Evolutionary conservation across 2,113 vertebrate genomes (phyloP), one percentile per base, ranked within the genome.

Genomic region (Rhodinocichla rosea): DNA sequence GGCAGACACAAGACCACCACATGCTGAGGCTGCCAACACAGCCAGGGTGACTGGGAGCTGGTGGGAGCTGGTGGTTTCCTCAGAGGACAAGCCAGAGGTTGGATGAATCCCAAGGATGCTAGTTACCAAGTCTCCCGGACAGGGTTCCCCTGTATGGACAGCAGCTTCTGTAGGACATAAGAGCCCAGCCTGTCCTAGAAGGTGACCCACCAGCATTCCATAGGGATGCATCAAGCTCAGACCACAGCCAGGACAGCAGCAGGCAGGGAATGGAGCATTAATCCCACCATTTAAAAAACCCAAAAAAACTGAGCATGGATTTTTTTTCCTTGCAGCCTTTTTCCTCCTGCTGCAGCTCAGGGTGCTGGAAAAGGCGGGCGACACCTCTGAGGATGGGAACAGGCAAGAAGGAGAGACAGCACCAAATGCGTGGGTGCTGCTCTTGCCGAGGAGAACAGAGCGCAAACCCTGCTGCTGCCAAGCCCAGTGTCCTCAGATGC

Each of bases 401-500:
- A 95, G 93, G 90, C 92, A 91, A 91, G 91, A 94, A 94, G 84
- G 45, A 95, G 62, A 95, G 91, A 88, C 93, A 90, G 83, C 86
- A 93, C 49, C 15, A 1, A 96, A 96, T 22, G 85, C 70, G 87
- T 94, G 82, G 96, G 95, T 1, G 26, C 87, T 93, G 92, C 94
- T 94, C 82, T 90, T 1, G 1, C 83, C 3, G 9, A 6, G 63
- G 83, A 93, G 92, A 97, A 83, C 50, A 75, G 95, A 97, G 96
- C 32, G 12, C 79, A 97, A 96, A 95, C 90, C 76, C 76, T 27
- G 11, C 79, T 80, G 90, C 96, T 95, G 96, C 94, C 96, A 96
- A 97, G 83, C 92, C 94, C 75, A 27, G 24, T 90, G 94, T 96
- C 95, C 95, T 97, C 95, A 95, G 76, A 97, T 97, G 95, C 76